Evolutionary conservation across 23 tunicate genomes (phyloP).

Genomic region (Trididemnum nubilum): DNA sequence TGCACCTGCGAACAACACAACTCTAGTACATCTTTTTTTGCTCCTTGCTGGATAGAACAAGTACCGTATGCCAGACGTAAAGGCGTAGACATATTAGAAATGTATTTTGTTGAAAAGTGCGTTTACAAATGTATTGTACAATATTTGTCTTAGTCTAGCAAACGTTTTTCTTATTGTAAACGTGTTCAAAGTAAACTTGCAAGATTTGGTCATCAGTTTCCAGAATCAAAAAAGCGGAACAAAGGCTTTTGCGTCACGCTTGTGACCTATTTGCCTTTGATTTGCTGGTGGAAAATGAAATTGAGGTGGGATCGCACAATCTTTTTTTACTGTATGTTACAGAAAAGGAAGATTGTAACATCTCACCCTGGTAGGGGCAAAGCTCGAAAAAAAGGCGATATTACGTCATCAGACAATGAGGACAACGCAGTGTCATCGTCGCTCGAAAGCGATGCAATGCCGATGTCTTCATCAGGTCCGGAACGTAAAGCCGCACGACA

Average conservation of each 20-base stretch:
- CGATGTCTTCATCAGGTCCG: not conserved
- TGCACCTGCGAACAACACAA: too few relatives aligned
- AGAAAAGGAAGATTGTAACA: conserved; percentile 20
- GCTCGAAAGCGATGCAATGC: not conserved
- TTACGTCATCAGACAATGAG: not conserved
- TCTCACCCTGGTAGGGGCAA: conserved; percentile 7
- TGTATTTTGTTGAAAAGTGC: too few relatives aligned
- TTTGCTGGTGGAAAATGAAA: too few relatives aligned
- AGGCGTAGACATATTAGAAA: too few relatives aligned
- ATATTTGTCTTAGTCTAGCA: too few relatives aligned
- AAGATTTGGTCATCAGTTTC: too few relatives aligned
- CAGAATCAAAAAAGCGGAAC: not conserved
- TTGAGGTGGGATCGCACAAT: conserved; percentile 1
- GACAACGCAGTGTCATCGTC: not conserved
- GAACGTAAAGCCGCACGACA: not conserved
- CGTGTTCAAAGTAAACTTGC: too few relatives aligned
- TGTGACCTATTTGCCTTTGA: not conserved
- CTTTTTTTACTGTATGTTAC: conserved; percentile 2
- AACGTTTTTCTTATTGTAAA: too few relatives aligned
- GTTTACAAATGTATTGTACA: too few relatives aligned
- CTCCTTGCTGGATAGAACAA: too few relatives aligned
- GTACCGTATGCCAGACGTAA: too few relatives aligned
- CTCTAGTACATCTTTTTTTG: too few relatives aligned
- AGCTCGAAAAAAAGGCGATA: not conserved
- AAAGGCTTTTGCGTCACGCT: not conserved